These are phyloP conservation scores for Lateolabrax maculatus DNA, from an alignment of 2,797 vertebrate species.

Conservation along the genomic window DNA sequence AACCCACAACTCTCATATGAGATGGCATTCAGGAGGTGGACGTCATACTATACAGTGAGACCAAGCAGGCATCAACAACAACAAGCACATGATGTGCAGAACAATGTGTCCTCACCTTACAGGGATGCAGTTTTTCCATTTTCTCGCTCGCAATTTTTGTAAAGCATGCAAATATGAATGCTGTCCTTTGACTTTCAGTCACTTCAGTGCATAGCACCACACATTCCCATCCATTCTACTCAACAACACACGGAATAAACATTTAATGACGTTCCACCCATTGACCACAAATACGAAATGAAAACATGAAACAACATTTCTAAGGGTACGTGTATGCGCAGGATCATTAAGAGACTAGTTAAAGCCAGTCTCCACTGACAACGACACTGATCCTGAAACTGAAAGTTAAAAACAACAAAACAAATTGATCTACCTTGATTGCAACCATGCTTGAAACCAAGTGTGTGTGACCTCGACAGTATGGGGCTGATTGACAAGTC, in stretches of 20 bases:
- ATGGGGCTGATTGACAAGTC: constrained; percentile 42
- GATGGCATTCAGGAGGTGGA: constrained; percentile 42
- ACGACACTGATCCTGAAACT: constrained; percentile 18
- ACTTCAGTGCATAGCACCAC: background rate
- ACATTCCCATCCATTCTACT: background rate
- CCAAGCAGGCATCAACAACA: constrained; percentile 57
- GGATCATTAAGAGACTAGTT: background rate
- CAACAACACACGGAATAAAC: constrained; percentile 41
- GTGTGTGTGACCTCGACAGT: constrained; percentile 23
- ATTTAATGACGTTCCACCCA: constrained; percentile 25
- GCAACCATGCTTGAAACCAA: constrained; percentile 67
- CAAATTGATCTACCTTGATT: constrained; percentile 25
- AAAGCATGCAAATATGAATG: constrained; percentile 56
- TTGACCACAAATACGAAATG: constrained; percentile 35
- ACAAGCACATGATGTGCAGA: constrained; percentile 45
- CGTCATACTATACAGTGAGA: constrained; percentile 43
- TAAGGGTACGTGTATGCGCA: constrained; percentile 1
- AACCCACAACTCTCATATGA: constrained; percentile 37
- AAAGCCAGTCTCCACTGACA: background rate
- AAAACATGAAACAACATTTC: constrained; percentile 30
- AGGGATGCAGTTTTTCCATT: background rate
- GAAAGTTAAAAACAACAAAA: constrained; percentile 11
- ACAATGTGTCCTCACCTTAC: constrained; percentile 12
- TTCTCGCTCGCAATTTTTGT: constrained; percentile 3
- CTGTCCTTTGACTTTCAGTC: background rate